phyloP scores from a whole-genome alignment of 2,888 invertebrate species.

The Athripsodes cinereus region DNA sequence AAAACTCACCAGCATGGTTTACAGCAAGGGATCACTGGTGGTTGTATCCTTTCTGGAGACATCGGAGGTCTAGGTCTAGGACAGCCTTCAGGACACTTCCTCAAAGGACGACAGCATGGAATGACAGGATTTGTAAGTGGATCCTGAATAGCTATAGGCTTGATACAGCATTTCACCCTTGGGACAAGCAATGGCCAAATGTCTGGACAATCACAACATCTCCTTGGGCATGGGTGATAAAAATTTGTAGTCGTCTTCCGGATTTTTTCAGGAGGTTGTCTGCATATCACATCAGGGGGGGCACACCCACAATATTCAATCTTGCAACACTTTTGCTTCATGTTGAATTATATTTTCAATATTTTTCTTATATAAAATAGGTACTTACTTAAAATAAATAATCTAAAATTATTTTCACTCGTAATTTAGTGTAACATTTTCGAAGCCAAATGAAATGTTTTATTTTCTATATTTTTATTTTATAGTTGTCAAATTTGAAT shows the following conservation, averaged over 20 bases:
- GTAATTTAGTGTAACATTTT: neutral
- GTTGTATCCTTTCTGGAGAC: neutral
- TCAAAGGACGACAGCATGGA: neutral
- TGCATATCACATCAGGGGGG: neutral
- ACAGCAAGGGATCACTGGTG: constrained; percentile 10
- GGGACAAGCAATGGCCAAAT: constrained; percentile 34
- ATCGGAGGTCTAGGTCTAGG: constrained; percentile 1
- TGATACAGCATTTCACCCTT: neutral
- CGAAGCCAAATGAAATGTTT: neutral
- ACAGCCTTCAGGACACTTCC: constrained; percentile 3
- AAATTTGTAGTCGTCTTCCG: neutral
- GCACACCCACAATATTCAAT: neutral
- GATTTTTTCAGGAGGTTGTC: neutral
- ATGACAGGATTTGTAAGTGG: constrained; percentile 3
- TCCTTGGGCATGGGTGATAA: constrained; percentile 32
- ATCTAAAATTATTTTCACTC: too few relatives aligned
- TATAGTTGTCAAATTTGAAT: neutral
- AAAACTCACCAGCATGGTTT: constrained; percentile 5
- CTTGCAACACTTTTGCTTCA: neutral
- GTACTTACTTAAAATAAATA: too few relatives aligned
- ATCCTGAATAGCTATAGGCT: neutral
- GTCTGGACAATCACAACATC: constrained; percentile 39
- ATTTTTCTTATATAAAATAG: too few relatives aligned
- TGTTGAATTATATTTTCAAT: neutral
- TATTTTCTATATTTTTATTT: neutral